Base-by-base conservation (phyloP, 53 echinoderm and acorn worm genomes). In the Apostichopus leukothele region DNA sequence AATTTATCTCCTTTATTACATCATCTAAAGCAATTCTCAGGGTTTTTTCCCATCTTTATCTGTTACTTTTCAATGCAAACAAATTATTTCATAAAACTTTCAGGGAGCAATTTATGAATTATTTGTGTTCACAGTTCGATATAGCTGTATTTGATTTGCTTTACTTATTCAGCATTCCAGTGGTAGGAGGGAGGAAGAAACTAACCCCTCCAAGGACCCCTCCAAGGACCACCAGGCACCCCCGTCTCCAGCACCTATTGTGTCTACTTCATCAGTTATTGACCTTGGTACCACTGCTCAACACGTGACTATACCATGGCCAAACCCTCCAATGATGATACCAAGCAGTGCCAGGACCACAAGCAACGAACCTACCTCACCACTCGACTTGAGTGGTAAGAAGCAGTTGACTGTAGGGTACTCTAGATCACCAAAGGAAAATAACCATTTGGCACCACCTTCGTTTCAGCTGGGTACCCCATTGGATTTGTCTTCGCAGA, bases 401-500 rank as follows among this genome's bases (percentile, higher is more conserved):
- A 23, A 87, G 54, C 22, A n/a, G 52, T 12, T 54, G n/a, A 12
- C 10, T 6, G 60, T 60, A 23, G 75, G 73, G 50, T 19, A 26
- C 16, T 27, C 76, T 3, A 81, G 73, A 7, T 75, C 80, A 51
- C 13, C 67, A 12, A 83, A 76, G 66, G 76, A 80, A 60, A 23
- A 67, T 10, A 89, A 80, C 26, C 23, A 52, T 8, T 53, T 25
- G 18, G 27, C 52, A 5, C 21, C 88, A 18, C 13, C 74, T 8
- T n/a, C 83, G 0, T 54, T 50, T 19, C 51, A 71, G 8, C 74
- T 25, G 55, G 73, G 50, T 16, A 61, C 91, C 50, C 96, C 96
- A 0, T 57, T 96, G 88, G 96, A 96, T 86, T 89, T 96, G 50
- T 96, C 96, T 5, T 93, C 92, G 1, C 94, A 89, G 84, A 89